Percentiles rank a stretch among this genome's conserved stretches.
These are phyloP conservation scores for Isoperla grammatica DNA, from an alignment of 2,888 invertebrate species.

Conservation along the genomic window DNA sequence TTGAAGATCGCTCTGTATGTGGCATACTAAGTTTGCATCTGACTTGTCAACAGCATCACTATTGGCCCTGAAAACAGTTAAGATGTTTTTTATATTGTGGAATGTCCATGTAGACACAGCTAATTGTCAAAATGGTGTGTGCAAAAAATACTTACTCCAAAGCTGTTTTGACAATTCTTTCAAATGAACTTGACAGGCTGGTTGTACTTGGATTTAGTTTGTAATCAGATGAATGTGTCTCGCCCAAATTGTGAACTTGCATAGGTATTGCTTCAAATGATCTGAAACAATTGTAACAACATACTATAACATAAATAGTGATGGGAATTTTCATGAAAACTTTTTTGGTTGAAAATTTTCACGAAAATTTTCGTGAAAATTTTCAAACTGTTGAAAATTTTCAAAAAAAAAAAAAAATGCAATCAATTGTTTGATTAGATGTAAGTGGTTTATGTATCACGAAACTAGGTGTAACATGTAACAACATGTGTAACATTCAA, in stretches of 20 bases:
- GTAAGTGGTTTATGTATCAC: no score
- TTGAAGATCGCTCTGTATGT: constrained; percentile 41
- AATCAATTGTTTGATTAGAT: no score
- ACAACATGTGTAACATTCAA: no score
- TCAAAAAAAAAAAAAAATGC: no score
- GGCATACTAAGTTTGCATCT: constrained; percentile 34
- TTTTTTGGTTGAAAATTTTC: no score
- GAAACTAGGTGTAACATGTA: no score
- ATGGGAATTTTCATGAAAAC: no score
- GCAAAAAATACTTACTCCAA: constrained; percentile 25
- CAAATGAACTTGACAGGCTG: constrained; percentile 37
- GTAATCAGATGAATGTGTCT: constrained; percentile 40
- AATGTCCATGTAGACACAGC: no score
- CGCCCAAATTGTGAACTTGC: constrained; percentile 42
- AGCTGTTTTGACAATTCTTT: constrained; percentile 33
- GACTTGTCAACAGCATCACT: neutral
- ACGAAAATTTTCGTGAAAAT: no score
- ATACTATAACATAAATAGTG: neutral
- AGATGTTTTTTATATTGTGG: neutral
- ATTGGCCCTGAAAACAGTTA: neutral
- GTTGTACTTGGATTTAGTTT: constrained; percentile 39
- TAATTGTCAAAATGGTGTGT: no score
- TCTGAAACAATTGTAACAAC: constrained; percentile 30
- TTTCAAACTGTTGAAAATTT: no score
- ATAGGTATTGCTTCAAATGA: constrained; percentile 39